Percentiles rank a stretch among this genome's conserved stretches.
phyloP scores from a whole-genome alignment of 2,888 invertebrate species.

The Lasioglossum calceatum region DNA sequence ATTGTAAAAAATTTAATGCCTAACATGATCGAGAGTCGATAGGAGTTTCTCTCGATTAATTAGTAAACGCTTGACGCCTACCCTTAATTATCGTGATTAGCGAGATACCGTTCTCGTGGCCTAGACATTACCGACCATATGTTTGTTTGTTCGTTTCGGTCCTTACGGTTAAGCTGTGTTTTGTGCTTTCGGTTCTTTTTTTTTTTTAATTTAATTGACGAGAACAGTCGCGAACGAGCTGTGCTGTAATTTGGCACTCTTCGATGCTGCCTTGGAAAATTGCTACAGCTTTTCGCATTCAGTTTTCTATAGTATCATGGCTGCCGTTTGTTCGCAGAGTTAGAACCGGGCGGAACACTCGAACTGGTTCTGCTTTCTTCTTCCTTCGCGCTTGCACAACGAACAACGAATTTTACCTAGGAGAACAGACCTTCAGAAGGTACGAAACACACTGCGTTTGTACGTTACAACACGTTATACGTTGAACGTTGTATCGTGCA shows the following conservation, averaged over 20 bases:
- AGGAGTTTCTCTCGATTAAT: slow-evolving; percentile 19
- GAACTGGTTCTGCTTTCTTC: not conserved
- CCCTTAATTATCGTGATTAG: slow-evolving; percentile 42
- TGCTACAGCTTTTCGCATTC: not conserved
- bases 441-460: slow-evolving; percentile 25
- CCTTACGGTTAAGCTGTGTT: slow-evolving; percentile 16
- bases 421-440: slow-evolving; percentile 20
- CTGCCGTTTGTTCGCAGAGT: not conserved
- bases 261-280: slow-evolving; percentile 29
- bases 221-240: slow-evolving; percentile 41
- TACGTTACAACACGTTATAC: slow-evolving; percentile 37
- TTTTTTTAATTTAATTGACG: slow-evolving; percentile 45
- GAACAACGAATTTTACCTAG: slow-evolving; percentile 2
- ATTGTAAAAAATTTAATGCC: slow-evolving; percentile 64
- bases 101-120: slow-evolving; percentile 46
- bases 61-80: slow-evolving; percentile 34
- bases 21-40: slow-evolving; percentile 39
- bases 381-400: not conserved
- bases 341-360: not conserved
- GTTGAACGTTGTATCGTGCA: slow-evolving; percentile 14
- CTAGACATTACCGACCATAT: not conserved
- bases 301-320: not conserved
- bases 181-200: slow-evolving; percentile 34
- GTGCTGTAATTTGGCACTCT: slow-evolving; percentile 63
- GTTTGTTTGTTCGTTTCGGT: not conserved